Evolutionary conservation across 2,113 vertebrate species (phyloP).

Genomic region (Mesembrinibis cayennensis): DNA sequence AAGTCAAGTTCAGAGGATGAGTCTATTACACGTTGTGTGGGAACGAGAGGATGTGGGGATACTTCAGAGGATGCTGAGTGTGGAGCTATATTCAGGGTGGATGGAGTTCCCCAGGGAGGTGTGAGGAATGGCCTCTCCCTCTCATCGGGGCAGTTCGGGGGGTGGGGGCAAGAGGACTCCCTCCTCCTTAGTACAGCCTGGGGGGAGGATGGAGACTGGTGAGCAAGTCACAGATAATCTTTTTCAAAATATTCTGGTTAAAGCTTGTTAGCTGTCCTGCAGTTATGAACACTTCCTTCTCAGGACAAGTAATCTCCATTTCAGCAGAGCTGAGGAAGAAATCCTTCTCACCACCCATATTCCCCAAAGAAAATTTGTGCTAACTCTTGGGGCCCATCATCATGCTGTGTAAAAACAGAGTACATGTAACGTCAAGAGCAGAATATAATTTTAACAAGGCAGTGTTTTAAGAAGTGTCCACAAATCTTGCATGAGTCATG

Average conservation of each 20-base stretch:
- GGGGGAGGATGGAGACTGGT: background rate
- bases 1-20: background rate
- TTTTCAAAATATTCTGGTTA: background rate
- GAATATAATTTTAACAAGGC: background rate
- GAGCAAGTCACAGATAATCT: background rate
- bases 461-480: background rate
- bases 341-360: background rate
- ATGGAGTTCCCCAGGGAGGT: background rate
- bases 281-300: background rate
- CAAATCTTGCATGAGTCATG: background rate
- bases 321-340: background rate
- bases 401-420: background rate
- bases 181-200: background rate
- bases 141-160: background rate
- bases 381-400: background rate
- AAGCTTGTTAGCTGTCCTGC: background rate
- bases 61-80: background rate
- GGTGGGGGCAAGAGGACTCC: background rate
- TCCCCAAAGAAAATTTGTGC: background rate
- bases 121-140: background rate
- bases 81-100: background rate
- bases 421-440: accelerated
- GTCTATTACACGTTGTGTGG: background rate
- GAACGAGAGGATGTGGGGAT: background rate
- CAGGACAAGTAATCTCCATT: background rate